Percentiles rank a stretch among this genome's conserved stretches.
These are phyloP conservation scores for Hemitrygon akajei DNA, from an alignment of 2,797 vertebrate genomes.

Conservation along the genomic window DNA sequence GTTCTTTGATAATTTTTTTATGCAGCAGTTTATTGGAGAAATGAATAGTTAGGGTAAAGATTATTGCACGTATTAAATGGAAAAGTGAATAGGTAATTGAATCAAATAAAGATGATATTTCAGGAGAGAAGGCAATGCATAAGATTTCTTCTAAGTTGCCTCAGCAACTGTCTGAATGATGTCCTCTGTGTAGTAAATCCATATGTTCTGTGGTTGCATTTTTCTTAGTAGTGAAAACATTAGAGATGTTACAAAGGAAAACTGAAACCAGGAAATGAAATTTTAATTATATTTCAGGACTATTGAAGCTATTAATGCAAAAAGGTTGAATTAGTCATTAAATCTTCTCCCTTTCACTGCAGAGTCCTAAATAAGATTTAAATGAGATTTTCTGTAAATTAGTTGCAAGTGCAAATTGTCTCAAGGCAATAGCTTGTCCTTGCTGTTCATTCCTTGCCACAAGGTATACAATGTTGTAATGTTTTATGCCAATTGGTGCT, in stretches of 20 bases:
- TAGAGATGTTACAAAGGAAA: not conserved
- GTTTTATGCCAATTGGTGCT: constrained; percentile 20
- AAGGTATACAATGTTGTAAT: not conserved
- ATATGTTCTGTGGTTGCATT: not conserved
- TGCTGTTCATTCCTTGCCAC: not conserved
- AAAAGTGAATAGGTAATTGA: constrained; percentile 1
- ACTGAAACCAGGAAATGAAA: not conserved
- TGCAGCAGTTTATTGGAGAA: not conserved
- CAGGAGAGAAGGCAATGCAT: not conserved
- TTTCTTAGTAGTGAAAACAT: not conserved
- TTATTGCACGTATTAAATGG: not conserved
- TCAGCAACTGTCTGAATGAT: not conserved
- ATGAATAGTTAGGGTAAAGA: not conserved
- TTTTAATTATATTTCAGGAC: not conserved
- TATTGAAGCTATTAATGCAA: not conserved
- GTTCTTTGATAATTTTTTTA: not conserved
- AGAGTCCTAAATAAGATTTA: not conserved
- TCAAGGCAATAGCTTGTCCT: not conserved
- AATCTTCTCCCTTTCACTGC: not conserved
- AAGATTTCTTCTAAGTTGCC: not conserved
- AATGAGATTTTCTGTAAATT: not conserved
- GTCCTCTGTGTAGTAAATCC: not conserved
- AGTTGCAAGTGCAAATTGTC: constrained; percentile 9
- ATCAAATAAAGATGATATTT: not conserved
- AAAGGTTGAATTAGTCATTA: constrained; percentile 3